Evolutionary conservation across 2,797 vertebrate genomes (phyloP).

Genomic region (Hydrolagus colliei): DNA sequence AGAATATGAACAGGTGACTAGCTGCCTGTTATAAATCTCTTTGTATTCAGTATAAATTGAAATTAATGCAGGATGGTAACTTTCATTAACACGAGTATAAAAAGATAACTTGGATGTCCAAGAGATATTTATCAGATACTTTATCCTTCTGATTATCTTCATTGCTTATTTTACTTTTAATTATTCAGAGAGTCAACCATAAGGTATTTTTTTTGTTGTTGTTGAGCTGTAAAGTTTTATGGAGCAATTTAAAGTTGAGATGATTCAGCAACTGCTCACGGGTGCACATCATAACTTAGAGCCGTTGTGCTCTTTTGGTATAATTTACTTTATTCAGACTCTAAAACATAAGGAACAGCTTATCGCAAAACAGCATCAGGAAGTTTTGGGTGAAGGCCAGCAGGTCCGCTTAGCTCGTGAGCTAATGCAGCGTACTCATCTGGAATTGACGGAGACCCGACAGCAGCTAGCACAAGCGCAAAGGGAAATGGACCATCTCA

Average conservation of each 20-base stretch:
- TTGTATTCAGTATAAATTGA: not conserved
- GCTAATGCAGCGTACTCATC: conserved; percentile 49
- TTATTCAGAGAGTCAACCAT: not conserved
- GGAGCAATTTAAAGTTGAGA: too few relatives aligned
- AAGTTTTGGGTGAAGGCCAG: conserved; percentile 51
- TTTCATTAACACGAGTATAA: not conserved
- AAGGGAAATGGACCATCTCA: conserved; percentile 52
- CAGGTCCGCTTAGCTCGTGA: conserved; percentile 54
- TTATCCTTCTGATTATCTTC: not conserved
- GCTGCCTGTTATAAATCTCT: not conserved
- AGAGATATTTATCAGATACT: not conserved
- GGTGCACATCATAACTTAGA: not conserved
- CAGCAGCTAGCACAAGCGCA: conserved; percentile 47
- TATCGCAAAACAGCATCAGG: conserved; percentile 52
- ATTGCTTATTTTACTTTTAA: not conserved
- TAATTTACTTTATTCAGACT: conserved; percentile 43
- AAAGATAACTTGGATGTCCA: not conserved
- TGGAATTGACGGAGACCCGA: conserved; percentile 53
- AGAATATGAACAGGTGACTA: conserved; percentile 51
- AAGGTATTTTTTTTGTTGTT: not conserved
- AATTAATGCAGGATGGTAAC: not conserved
- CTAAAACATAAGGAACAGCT: conserved; percentile 49
- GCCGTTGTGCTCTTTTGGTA: not conserved
- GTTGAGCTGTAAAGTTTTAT: not conserved
- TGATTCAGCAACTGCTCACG: not conserved